Percentiles rank a stretch among this genome's conserved stretches.
These are phyloP conservation scores for Biston betularia DNA, from an alignment of 2,888 invertebrate species.

Conservation along the genomic window DNA sequence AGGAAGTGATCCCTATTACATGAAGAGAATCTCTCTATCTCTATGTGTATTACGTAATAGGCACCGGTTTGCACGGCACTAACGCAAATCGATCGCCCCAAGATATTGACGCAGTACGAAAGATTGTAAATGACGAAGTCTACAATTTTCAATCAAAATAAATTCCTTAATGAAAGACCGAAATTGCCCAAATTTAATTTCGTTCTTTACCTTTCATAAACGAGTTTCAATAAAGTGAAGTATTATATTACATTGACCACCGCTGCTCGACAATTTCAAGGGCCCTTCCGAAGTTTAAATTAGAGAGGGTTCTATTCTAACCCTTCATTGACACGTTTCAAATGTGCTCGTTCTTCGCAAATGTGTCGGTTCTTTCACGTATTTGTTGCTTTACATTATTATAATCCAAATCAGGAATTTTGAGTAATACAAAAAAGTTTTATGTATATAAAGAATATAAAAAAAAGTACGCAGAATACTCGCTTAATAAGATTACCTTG, in stretches of 20 bases:
- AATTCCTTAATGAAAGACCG: conserved; percentile 1
- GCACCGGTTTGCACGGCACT: no score
- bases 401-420: conserved; percentile 64
- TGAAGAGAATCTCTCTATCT: no score
- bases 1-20: no score
- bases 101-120: not conserved
- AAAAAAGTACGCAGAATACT: conserved; percentile 46
- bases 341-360: conserved; percentile 19
- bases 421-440: conserved; percentile 52
- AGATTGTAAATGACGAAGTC: not conserved
- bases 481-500: conserved; percentile 48
- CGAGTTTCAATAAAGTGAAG: conserved; percentile 45
- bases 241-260: conserved; percentile 78
- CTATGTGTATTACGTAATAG: no score
- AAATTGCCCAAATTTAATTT: conserved; percentile 11
- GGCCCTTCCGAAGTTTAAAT: conserved; percentile 58
- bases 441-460: conserved; percentile 50
- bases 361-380: conserved; percentile 19
- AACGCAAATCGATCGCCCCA: no score
- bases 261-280: conserved; percentile 62
- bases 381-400: conserved; percentile 46
- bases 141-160: not conserved
- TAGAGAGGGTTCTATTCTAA: conserved; percentile 57
- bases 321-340: conserved; percentile 46
- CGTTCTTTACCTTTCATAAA: conserved; percentile 22